Conservation (phyloP, 2,888 invertebrate genomes). For the Brenthis ino region DNA sequence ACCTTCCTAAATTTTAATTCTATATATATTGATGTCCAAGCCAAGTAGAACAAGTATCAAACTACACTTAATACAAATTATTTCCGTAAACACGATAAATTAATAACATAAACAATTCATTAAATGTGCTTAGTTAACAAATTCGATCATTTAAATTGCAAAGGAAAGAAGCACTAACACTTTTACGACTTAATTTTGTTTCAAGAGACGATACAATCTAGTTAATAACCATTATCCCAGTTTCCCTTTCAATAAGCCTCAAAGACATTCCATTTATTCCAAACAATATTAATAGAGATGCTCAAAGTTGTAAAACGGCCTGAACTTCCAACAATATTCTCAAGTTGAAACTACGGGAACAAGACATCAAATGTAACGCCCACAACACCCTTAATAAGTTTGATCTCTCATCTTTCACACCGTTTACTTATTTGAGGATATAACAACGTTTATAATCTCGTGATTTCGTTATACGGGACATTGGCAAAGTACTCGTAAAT, state of each 20-base stretch:
- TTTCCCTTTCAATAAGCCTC: constrained; percentile 31
- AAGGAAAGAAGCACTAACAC: not conserved
- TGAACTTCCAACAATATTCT: constrained; percentile 53
- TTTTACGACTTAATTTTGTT: constrained; percentile 18
- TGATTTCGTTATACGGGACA: too few species aligned
- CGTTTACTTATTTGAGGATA: constrained; percentile 22
- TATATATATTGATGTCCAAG: too few species aligned
- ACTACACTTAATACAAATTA: too few species aligned
- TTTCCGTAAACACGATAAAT: too few species aligned
- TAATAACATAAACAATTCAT: too few species aligned
- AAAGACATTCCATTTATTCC: constrained; percentile 30
- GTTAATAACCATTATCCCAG: constrained; percentile 31
- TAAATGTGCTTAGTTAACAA: too few species aligned
- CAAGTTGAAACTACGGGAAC: constrained; percentile 52
- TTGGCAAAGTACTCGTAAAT: too few species aligned
- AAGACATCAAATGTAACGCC: constrained; percentile 62
- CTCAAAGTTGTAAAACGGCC: constrained; percentile 50
- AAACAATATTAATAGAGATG: constrained; percentile 45
- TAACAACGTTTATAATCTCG: not conserved
- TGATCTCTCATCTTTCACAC: constrained; percentile 49
- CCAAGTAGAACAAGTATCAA: too few species aligned
- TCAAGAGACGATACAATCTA: constrained; percentile 18
- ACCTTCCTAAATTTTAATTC: too few species aligned
- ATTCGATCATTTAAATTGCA: not conserved
- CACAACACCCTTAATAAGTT: constrained; percentile 54